Percentiles rank a stretch among this genome's conserved stretches.
These are phyloP conservation scores for Aphelenchoides bicaudatus DNA, from an alignment of 2,888 invertebrate species.

Conservation along the genomic window DNA sequence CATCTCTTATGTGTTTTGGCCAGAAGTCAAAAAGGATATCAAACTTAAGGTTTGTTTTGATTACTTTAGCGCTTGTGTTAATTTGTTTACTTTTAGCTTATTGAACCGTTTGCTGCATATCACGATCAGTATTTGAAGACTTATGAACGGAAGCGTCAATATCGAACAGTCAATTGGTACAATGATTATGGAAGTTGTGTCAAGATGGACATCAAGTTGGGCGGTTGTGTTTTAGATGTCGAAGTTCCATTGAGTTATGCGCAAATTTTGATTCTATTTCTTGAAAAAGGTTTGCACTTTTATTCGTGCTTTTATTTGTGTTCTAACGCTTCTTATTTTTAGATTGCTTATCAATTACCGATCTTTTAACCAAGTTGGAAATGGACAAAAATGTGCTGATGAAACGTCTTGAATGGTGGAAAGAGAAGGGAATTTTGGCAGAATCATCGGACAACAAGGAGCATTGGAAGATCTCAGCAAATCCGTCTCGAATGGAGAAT, in stretches of 20 bases:
- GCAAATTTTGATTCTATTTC: constrained; percentile 42
- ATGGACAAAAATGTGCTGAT: constrained; percentile 30
- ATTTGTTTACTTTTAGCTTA: constrained; percentile 30
- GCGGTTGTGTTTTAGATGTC: constrained; percentile 38
- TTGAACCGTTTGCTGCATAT: constrained; percentile 28
- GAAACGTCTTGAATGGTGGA: constrained; percentile 46
- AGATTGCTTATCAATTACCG: constrained; percentile 36
- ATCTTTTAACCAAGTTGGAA: constrained; percentile 35
- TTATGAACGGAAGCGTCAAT: constrained; percentile 32
- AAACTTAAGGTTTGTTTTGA: constrained; percentile 23
- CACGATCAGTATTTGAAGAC: constrained; percentile 33
- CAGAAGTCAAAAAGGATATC: constrained; percentile 62
- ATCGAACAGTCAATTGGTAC: constrained; percentile 42
- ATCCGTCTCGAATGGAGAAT: constrained; percentile 23
- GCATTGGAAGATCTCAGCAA: constrained; percentile 10
- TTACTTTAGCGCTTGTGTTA: background rate
- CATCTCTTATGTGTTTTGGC: constrained; percentile 98
- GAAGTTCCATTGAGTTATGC: constrained; percentile 42
- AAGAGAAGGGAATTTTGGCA: constrained; percentile 25
- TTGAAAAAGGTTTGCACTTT: constrained; percentile 40
- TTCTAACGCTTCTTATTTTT: too few relatives aligned
- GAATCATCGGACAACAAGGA: constrained; percentile 15
- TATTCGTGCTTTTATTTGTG: background rate
- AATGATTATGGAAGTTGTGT: constrained; percentile 32
- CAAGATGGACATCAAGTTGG: constrained; percentile 37